These are phyloP conservation scores for Empis stercorea DNA, from an alignment of 2,888 invertebrate species.

Conservation along the genomic window DNA sequence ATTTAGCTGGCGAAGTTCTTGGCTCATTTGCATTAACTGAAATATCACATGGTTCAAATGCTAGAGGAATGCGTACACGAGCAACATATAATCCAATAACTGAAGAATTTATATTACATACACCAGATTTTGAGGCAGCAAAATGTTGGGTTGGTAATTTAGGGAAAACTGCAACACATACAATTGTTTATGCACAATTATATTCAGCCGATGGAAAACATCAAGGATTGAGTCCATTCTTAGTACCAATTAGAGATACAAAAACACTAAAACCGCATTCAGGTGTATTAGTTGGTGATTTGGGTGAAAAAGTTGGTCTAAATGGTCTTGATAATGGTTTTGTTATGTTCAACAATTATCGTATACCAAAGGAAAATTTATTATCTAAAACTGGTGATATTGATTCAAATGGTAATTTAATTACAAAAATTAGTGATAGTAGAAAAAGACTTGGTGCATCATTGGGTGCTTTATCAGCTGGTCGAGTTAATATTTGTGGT, in stretches of 20 bases:
- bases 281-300: slow-evolving; percentile 77
- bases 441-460: slow-evolving; percentile 75
- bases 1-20: slow-evolving; percentile 36
- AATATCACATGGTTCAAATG: slow-evolving; percentile 83
- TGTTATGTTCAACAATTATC: slow-evolving; percentile 54
- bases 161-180: slow-evolving; percentile 75
- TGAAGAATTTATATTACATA: slow-evolving; percentile 57
- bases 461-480: slow-evolving; percentile 68
- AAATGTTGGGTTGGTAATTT: slow-evolving; percentile 59
- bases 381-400: slow-evolving; percentile 81
- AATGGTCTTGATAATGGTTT: slow-evolving; percentile 93
- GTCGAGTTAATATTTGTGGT: slow-evolving; percentile 63
- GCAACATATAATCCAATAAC: slow-evolving; percentile 66
- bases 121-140: slow-evolving; percentile 64
- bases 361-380: slow-evolving; percentile 63
- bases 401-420: slow-evolving; percentile 68
- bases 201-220: slow-evolving; percentile 62
- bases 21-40: slow-evolving; percentile 82
- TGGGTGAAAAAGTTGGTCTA: slow-evolving; percentile 83
- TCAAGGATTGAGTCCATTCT: slow-evolving; percentile 78
- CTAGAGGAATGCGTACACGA: slow-evolving; percentile 72
- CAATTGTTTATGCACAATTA: slow-evolving; percentile 77
- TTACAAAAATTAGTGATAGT: slow-evolving; percentile 65
- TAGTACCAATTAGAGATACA: slow-evolving; percentile 73
- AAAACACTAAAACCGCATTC: slow-evolving; percentile 56